These are phyloP conservation scores for Papilio polytes DNA, from an alignment of 1,140 invertebrate species.

Conservation along the genomic window DNA sequence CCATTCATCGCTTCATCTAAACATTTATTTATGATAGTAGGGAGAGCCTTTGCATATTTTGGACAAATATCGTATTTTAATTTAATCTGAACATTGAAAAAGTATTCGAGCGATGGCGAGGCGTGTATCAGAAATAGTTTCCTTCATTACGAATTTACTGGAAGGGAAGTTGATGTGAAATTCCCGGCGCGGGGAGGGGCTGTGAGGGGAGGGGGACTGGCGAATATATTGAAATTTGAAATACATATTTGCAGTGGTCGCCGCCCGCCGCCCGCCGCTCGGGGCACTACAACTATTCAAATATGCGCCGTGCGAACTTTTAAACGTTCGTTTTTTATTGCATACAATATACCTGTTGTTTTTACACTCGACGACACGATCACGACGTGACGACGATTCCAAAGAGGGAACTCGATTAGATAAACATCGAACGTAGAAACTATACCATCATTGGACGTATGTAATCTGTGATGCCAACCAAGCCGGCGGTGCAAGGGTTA, in stretches of 20 bases:
- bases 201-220: not conserved
- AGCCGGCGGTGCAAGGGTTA: no score
- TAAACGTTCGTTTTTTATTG: slow-evolving; percentile 53
- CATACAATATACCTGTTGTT: slow-evolving; percentile 14
- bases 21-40: no score
- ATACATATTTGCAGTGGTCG: slow-evolving; percentile 46
- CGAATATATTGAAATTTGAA: slow-evolving; percentile 49
- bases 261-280: slow-evolving; percentile 5
- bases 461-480: no score
- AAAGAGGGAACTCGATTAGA: not conserved
- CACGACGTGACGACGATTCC: not conserved
- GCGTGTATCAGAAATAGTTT: slow-evolving; percentile 34
- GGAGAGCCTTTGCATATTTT: not conserved
- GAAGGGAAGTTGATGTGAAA: slow-evolving; percentile 47
- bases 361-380: slow-evolving; percentile 39
- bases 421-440: no score
- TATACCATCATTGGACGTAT: not conserved
- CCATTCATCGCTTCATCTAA: no score
- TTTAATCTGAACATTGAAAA: slow-evolving; percentile 27
- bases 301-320: slow-evolving; percentile 54
- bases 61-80: not conserved
- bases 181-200: slow-evolving; percentile 27
- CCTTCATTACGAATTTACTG: slow-evolving; percentile 43
- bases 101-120: slow-evolving; percentile 9
- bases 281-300: slow-evolving; percentile 53